Percentiles rank a stretch among this genome's conserved stretches.
These are phyloP conservation scores for Cheilosia vulpina DNA, from an alignment of 2,888 invertebrate genomes.

Conservation along the genomic window DNA sequence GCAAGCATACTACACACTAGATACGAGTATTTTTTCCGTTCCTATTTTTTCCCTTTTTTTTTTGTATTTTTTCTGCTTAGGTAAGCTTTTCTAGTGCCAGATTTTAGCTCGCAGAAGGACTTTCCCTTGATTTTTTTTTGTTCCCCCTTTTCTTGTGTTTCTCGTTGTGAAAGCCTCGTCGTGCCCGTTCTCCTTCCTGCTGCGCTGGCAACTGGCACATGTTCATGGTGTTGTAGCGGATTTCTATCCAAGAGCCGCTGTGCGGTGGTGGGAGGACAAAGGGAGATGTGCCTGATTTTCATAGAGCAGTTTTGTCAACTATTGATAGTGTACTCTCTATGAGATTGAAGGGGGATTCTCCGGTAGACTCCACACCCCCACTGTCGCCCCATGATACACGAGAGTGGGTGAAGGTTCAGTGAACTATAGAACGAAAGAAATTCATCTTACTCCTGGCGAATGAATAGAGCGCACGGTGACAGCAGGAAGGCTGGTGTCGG, in stretches of 20 bases:
- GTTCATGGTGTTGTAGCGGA: slow-evolving; percentile 59
- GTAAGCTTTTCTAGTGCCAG: slow-evolving; percentile 74
- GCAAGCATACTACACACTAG: slow-evolving; percentile 7
- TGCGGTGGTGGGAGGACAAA: slow-evolving; percentile 3
- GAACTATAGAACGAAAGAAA: slow-evolving; percentile 70
- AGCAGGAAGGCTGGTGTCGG: neutral
- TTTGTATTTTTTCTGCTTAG: slow-evolving; percentile 58
- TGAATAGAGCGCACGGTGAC: slow-evolving; percentile 6
- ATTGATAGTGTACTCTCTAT: slow-evolving; percentile 64
- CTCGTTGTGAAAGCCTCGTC: slow-evolving; percentile 61
- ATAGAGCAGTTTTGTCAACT: slow-evolving; percentile 74
- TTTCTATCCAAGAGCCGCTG: slow-evolving; percentile 27
- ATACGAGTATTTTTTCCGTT: slow-evolving; percentile 16
- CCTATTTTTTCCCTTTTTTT: neutral
- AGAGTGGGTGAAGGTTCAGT: slow-evolving; percentile 68
- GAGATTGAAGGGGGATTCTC: slow-evolving; percentile 25
- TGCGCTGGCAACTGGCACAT: slow-evolving; percentile 60
- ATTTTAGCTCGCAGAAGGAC: slow-evolving; percentile 72
- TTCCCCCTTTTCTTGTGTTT: slow-evolving; percentile 37
- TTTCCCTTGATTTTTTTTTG: slow-evolving; percentile 63
- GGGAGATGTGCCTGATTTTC: slow-evolving; percentile 65
- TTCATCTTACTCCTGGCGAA: slow-evolving; percentile 61
- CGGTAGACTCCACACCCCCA: neutral
- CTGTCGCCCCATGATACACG: neutral
- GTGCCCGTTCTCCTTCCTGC: slow-evolving; percentile 33